Evolutionary conservation across 1,140 invertebrate genomes (phyloP).

Genomic region (Nomia melanderi): DNA sequence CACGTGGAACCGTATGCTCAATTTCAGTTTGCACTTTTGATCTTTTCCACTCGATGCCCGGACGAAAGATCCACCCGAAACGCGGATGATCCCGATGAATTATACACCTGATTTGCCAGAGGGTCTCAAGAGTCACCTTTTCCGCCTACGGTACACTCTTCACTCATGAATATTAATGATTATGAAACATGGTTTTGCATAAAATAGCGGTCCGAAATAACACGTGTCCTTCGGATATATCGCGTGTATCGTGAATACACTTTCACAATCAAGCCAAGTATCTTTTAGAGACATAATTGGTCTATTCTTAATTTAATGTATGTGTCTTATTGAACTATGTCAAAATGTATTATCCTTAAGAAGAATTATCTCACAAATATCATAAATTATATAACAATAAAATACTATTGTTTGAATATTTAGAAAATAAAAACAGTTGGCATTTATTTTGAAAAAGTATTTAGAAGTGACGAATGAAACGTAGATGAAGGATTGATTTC

Average conservation of each 20-base stretch:
- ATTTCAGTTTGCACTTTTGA: not conserved
- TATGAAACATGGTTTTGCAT: not conserved
- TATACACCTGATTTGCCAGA: conserved; percentile 23
- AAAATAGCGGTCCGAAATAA: not conserved
- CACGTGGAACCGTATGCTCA: not conserved
- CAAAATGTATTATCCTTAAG: no score
- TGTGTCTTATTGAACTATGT: not conserved
- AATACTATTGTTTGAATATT: no score
- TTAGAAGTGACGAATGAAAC: no score
- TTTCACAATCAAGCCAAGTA: not conserved
- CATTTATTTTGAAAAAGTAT: no score
- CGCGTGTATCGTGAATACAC: not conserved
- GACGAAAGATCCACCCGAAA: not conserved
- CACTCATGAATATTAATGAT: conserved; percentile 29
- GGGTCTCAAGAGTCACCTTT: conserved; percentile 16
- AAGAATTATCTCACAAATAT: no score
- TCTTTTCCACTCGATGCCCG: not conserved
- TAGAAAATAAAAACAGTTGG: no score
- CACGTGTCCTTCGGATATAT: not conserved
- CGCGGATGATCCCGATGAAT: not conserved
- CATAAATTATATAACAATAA: no score
- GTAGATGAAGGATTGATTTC: no score
- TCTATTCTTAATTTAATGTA: not conserved
- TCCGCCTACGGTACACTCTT: conserved; percentile 16
- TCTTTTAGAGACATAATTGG: not conserved